Conservation (phyloP, 1,140 invertebrate genomes). For the Colletes latitarsis region DNA sequence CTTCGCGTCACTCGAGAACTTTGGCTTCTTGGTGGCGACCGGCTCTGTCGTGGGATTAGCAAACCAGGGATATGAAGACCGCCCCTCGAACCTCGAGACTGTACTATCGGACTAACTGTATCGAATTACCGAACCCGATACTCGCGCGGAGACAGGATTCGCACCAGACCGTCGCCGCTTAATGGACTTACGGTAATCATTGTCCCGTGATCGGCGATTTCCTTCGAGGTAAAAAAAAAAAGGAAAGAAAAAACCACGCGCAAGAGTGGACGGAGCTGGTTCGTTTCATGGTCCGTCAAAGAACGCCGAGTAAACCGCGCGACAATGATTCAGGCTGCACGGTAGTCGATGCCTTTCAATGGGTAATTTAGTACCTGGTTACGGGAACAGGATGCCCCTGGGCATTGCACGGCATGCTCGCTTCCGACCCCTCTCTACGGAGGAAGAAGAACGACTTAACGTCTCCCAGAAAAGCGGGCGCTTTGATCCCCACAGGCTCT, state of each 20-base stretch:
- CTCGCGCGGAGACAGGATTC: neutral
- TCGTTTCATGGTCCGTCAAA: neutral
- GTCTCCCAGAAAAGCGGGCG: slow-evolving; percentile 74
- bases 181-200: slow-evolving; percentile 20
- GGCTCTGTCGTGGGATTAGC: slow-evolving; percentile 80
- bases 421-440: slow-evolving; percentile 61
- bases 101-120: slow-evolving; percentile 23
- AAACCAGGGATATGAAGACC: slow-evolving; percentile 26
- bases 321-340: neutral
- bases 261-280: too few relatives aligned
- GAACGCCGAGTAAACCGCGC: neutral
- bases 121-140: slow-evolving; percentile 44
- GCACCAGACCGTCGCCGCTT: slow-evolving; percentile 18
- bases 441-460: slow-evolving; percentile 69
- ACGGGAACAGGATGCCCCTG: slow-evolving; percentile 86
- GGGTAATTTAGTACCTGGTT: slow-evolving; percentile 64
- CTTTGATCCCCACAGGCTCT: slow-evolving; percentile 75
- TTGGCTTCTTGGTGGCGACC: slow-evolving; percentile 84
- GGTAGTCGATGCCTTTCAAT: slow-evolving; percentile 33
- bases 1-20: slow-evolving; percentile 83
- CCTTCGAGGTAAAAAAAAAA: too few relatives aligned
- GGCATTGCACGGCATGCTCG: slow-evolving; percentile 83
- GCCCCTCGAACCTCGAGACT: neutral
- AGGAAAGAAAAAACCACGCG: too few relatives aligned
- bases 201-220: neutral